Percentiles rank a stretch among this genome's conserved stretches.
Evolutionary conservation across 2,113 vertebrate genomes (phyloP).

Genomic region (Rousettus leschenaultii): DNA sequence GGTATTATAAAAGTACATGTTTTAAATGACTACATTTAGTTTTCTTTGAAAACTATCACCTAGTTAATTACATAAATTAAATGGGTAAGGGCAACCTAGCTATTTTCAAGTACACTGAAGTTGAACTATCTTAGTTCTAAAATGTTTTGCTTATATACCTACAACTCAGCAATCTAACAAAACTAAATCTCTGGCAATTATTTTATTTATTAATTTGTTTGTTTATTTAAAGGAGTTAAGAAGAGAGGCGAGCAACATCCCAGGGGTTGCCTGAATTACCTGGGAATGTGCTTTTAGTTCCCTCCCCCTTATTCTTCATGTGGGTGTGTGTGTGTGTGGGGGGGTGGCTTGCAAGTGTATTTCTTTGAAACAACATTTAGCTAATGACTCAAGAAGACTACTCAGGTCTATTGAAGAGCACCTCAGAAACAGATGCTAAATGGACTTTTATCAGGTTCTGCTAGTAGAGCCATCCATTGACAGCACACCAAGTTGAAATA

Average conservation of each 20-base stretch:
- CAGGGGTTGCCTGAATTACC: background rate
- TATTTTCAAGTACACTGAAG: background rate
- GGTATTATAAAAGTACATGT: background rate
- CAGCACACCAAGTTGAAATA: slow-evolving; percentile 30
- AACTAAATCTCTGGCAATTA: background rate
- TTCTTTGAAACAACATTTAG: slow-evolving; percentile 58
- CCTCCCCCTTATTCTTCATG: background rate
- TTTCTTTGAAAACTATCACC: background rate
- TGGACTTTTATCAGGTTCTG: slow-evolving; percentile 52
- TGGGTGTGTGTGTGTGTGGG: no score
- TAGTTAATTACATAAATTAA: background rate
- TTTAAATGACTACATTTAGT: background rate
- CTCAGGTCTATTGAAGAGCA: slow-evolving; percentile 5
- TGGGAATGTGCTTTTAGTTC: background rate
- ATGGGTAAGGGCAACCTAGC: background rate
- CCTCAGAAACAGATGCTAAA: slow-evolving; percentile 59
- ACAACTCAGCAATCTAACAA: background rate
- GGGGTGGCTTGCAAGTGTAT: background rate
- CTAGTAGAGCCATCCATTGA: background rate
- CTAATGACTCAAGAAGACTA: slow-evolving; percentile 63
- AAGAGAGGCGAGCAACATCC: background rate
- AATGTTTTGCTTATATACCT: background rate
- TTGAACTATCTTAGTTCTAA: background rate
- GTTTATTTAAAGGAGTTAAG: background rate
- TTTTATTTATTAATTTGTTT: background rate